These are phyloP conservation scores for Dipodomys spectabilis DNA, from an alignment of 2,113 vertebrate genomes.

Conservation along the genomic window DNA sequence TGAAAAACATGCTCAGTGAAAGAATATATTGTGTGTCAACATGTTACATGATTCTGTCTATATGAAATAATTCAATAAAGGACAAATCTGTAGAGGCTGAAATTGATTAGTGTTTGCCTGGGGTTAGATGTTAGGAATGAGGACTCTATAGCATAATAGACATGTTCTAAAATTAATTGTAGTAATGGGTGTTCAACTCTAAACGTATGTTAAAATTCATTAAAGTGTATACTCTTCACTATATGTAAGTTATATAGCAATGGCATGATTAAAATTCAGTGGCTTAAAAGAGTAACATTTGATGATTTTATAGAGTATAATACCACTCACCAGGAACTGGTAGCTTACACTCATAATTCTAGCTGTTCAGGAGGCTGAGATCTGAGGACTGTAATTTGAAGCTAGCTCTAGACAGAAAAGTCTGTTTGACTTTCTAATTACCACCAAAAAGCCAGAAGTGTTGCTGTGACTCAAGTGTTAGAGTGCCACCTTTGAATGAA, in stretches of 20 bases:
- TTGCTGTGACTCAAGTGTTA: no score
- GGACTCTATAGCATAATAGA: slow-evolving; percentile 21
- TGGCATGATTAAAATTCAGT: slow-evolving; percentile 5
- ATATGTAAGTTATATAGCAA: slow-evolving; percentile 28
- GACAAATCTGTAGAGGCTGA: neutral
- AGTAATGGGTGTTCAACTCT: slow-evolving; percentile 17
- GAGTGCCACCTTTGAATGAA: no score
- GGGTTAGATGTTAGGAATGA: neutral
- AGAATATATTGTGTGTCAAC: slow-evolving; percentile 7
- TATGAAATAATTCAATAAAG: neutral
- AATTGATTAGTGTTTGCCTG: slow-evolving; percentile 38
- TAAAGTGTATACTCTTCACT: slow-evolving; percentile 16
- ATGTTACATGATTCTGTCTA: slow-evolving; percentile 17
- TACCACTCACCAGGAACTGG: no score
- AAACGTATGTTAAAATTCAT: slow-evolving; percentile 13
- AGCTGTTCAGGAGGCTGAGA: no score
- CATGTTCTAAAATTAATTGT: slow-evolving; percentile 45
- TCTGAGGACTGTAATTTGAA: no score
- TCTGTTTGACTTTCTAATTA: no score
- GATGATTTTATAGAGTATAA: slow-evolving; percentile 38
- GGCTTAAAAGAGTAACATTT: slow-evolving; percentile 36
- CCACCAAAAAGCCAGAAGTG: no score
- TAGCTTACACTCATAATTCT: no score
- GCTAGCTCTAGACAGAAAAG: no score
- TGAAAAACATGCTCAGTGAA: neutral